Evolutionary conservation across 2,113 vertebrate species (phyloP).

Genomic region (Hemichromis elongatus): DNA sequence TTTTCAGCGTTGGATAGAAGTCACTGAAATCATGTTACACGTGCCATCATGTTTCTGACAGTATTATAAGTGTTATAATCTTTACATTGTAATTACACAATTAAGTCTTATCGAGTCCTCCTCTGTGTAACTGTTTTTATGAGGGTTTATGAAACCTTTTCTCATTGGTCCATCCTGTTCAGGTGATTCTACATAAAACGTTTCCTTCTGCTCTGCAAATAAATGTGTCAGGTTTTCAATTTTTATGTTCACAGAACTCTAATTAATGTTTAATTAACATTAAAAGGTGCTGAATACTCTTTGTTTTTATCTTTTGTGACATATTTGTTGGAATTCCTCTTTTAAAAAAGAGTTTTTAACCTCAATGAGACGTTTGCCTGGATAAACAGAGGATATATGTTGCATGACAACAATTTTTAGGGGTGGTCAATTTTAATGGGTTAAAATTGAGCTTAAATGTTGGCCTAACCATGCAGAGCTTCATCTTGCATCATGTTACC

Average conservation of each 20-base stretch:
- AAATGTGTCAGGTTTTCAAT: background rate
- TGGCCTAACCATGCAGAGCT: background rate
- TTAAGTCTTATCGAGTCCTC: background rate
- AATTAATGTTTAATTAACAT: background rate
- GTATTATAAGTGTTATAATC: background rate
- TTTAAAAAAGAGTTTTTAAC: background rate
- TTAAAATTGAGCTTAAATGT: background rate
- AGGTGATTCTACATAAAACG: background rate
- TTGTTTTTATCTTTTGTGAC: background rate
- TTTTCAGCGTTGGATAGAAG: background rate
- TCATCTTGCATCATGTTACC: background rate
- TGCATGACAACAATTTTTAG: background rate
- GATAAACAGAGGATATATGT: background rate
- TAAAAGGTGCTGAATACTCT: background rate
- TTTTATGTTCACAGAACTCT: conserved; percentile 25
- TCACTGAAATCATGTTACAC: background rate
- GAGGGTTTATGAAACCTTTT: background rate
- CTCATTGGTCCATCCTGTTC: background rate
- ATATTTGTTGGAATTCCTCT: background rate
- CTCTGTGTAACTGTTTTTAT: background rate
- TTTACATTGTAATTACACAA: background rate
- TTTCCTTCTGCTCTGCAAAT: background rate
- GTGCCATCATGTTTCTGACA: background rate
- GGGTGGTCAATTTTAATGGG: background rate
- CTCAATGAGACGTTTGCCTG: background rate